phyloP scores from a whole-genome alignment of 2,797 vertebrate genomes.

The Calcarius lapponicus region DNA sequence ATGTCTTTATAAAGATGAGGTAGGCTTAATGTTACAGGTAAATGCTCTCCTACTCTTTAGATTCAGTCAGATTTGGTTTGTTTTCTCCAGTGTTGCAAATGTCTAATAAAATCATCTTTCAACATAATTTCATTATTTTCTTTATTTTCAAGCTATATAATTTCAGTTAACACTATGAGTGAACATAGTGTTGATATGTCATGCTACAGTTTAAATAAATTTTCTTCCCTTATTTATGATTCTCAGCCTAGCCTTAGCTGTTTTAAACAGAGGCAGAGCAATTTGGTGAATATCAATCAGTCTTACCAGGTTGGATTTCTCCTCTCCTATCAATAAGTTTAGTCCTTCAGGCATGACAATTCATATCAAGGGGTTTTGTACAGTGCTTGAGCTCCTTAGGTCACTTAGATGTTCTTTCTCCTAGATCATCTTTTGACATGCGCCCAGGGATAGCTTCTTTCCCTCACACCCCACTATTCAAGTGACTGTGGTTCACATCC shows the following conservation, averaged over 20 bases:
- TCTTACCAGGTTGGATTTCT: background rate
- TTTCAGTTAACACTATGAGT: background rate
- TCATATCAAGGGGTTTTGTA: background rate
- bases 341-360: background rate
- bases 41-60: background rate
- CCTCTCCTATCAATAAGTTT: background rate
- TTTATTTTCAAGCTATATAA: background rate
- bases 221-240: background rate
- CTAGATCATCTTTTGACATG: background rate
- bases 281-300: background rate
- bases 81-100: background rate
- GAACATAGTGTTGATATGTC: background rate
- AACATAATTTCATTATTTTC: background rate
- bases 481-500: background rate
- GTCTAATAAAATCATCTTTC: background rate
- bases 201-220: background rate
- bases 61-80: background rate
- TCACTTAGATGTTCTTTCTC: background rate
- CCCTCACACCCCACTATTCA: background rate
- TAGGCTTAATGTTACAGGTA: background rate
- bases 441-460: background rate
- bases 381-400: background rate
- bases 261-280: background rate
- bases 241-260: background rate
- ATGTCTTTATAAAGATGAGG: background rate